A percentile compares a stretch with the other conserved stretches of the same genome.
Evolutionary conservation across 2,888 invertebrate genomes (phyloP).

Genomic region (Pseudococcus jackbeardsleyi): DNA sequence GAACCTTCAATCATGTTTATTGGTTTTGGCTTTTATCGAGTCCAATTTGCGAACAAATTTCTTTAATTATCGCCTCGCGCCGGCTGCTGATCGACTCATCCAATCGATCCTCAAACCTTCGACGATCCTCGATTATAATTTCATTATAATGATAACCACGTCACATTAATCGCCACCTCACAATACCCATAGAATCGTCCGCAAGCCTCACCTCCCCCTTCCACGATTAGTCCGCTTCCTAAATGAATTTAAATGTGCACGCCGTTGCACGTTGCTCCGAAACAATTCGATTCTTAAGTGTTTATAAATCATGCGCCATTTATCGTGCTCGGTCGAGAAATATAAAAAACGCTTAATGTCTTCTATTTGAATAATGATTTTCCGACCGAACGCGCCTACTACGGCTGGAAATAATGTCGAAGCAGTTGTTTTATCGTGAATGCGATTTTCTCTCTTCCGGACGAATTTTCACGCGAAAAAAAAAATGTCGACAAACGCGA

Average conservation of each 20-base stretch:
- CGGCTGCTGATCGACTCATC: background rate
- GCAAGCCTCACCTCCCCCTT: background rate
- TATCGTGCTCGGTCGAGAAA: conserved; percentile 24
- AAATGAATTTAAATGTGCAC: conserved; percentile 18
- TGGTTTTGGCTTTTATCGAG: conserved; percentile 46
- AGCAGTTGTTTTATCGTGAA: conserved; percentile 39
- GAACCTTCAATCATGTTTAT: conserved; percentile 49
- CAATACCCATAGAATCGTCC: background rate
- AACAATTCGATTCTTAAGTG: conserved; percentile 39
- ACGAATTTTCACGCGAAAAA: conserved; percentile 16
- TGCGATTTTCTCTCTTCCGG: conserved; percentile 51
- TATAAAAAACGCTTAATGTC: conserved; percentile 45
- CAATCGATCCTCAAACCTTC: background rate
- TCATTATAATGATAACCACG: background rate
- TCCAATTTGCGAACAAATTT: conserved; percentile 36
- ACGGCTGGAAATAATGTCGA: conserved; percentile 19
- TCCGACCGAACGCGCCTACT: conserved; percentile 44
- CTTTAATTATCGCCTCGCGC: background rate
- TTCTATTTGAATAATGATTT: conserved; percentile 56
- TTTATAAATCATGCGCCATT: conserved; percentile 55
- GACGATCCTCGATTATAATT: background rate
- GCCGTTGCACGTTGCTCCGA: background rate
- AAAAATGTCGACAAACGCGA: conserved; percentile 44
- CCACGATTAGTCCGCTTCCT: background rate
- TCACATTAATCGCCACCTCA: conserved; percentile 6